These are phyloP conservation scores for Calameuta pallipes DNA, from an alignment of 2,888 invertebrate species.

Conservation along the genomic window DNA sequence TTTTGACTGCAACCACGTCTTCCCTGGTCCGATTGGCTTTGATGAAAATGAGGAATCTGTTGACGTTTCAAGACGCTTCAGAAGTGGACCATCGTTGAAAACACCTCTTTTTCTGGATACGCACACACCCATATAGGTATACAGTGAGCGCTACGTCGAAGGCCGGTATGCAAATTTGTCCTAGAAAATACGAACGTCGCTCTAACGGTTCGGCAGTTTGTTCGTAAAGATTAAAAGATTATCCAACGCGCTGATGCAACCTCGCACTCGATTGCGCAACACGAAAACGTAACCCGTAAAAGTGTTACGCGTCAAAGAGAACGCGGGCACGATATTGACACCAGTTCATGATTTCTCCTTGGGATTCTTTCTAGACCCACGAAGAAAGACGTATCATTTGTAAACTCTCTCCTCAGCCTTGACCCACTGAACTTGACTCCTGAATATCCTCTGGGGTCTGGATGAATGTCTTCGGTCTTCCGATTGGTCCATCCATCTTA, in stretches of 20 bases:
- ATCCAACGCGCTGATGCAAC: slow-evolving; percentile 47
- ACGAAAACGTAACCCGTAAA: slow-evolving; percentile 48
- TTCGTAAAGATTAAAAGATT: slow-evolving; percentile 43
- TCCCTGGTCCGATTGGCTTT: too few species aligned
- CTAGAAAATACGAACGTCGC: slow-evolving; percentile 31
- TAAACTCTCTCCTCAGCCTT: slow-evolving; percentile 47
- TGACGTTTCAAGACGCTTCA: background rate
- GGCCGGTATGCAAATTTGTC: slow-evolving; percentile 34
- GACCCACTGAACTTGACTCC: slow-evolving; percentile 46
- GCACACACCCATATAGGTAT: too few species aligned
- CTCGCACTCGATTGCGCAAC: slow-evolving; percentile 47
- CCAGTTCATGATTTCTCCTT: background rate
- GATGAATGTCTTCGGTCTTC: too few species aligned
- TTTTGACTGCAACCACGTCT: too few species aligned
- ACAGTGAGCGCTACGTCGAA: background rate
- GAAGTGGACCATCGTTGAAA: too few species aligned
- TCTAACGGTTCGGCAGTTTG: slow-evolving; percentile 25
- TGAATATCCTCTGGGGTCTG: slow-evolving; percentile 5
- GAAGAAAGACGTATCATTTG: slow-evolving; percentile 36
- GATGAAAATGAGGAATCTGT: too few species aligned
- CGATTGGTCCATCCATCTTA: slow-evolving; percentile 3
- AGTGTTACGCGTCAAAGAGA: slow-evolving; percentile 40
- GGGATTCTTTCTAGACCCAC: background rate
- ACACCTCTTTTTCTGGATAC: too few species aligned
- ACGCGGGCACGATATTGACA: background rate